Conservation (phyloP, 2,888 invertebrate species). For the Ischnus inquisitorius region DNA sequence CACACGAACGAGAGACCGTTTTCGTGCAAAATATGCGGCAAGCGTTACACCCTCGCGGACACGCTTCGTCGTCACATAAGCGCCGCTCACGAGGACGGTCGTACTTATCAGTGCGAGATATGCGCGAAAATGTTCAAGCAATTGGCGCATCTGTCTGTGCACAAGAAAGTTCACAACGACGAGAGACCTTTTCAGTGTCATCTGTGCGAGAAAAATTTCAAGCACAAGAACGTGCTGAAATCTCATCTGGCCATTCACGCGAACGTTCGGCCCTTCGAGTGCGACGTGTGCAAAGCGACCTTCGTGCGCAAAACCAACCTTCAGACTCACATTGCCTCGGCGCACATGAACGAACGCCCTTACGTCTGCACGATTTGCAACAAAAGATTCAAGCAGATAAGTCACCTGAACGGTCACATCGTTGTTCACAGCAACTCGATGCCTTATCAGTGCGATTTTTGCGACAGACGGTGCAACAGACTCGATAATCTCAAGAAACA, state of each 20-base stretch:
- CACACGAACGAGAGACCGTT: conserved; percentile 81
- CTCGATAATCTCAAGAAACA: conserved; percentile 81
- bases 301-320: conserved; percentile 81
- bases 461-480: conserved; percentile 80
- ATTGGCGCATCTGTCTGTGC: conserved; percentile 79
- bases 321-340: conserved; percentile 81
- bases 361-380: conserved; percentile 79
- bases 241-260: conserved; percentile 85
- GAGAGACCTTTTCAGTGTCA: conserved; percentile 86
- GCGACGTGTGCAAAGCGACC: conserved; percentile 86
- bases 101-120: conserved; percentile 82
- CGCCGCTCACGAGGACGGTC: conserved; percentile 79
- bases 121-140: conserved; percentile 83
- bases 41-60: conserved; percentile 80
- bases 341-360: conserved; percentile 81
- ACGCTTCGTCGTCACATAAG: conserved; percentile 80
- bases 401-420: conserved; percentile 80
- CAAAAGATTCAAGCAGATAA: conserved; percentile 80
- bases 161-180: conserved; percentile 86
- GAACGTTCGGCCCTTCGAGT: conserved; percentile 85
- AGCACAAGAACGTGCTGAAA: conserved; percentile 86
- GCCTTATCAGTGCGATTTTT: conserved; percentile 81
- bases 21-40: conserved; percentile 80
- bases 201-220: conserved; percentile 86
- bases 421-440: conserved; percentile 81